Evolutionary conservation across 2,888 invertebrate genomes (phyloP).

Genomic region (Eudemis profundana): DNA sequence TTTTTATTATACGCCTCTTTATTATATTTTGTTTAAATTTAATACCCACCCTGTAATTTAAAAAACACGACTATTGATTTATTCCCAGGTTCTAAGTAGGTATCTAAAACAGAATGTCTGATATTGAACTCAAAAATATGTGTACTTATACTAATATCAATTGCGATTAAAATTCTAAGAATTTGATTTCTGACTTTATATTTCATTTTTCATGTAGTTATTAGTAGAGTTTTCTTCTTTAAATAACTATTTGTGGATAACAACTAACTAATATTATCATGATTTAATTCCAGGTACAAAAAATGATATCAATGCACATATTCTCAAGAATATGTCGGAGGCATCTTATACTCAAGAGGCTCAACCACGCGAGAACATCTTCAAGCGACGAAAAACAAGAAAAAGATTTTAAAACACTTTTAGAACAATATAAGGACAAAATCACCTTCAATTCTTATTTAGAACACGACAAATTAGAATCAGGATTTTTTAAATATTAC

Average conservation of each 20-base stretch:
- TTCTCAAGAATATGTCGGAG: slow-evolving; percentile 77
- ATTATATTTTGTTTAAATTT: too few species aligned
- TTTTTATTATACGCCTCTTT: too few species aligned
- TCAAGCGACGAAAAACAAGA: slow-evolving; percentile 47
- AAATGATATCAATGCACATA: slow-evolving; percentile 54
- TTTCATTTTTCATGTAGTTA: too few species aligned
- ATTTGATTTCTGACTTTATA: too few species aligned
- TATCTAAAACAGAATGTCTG: too few species aligned
- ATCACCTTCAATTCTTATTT: slow-evolving; percentile 76
- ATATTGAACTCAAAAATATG: too few species aligned
- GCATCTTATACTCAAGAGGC: slow-evolving; percentile 57
- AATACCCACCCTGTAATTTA: too few species aligned
- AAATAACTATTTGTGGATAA: neutral
- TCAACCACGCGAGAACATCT: slow-evolving; percentile 55
- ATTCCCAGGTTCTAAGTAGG: too few species aligned
- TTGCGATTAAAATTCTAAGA: too few species aligned
- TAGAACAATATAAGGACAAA: slow-evolving; percentile 70
- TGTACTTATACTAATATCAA: too few species aligned
- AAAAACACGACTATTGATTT: too few species aligned
- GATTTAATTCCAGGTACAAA: slow-evolving; percentile 32
- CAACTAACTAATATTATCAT: neutral
- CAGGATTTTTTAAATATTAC: slow-evolving; percentile 70
- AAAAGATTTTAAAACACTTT: slow-evolving; percentile 61
- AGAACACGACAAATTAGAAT: slow-evolving; percentile 68
- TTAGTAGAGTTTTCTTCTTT: neutral